Conservation (phyloP, 2,113 vertebrate species). For the Tyrannus savana region DNA sequence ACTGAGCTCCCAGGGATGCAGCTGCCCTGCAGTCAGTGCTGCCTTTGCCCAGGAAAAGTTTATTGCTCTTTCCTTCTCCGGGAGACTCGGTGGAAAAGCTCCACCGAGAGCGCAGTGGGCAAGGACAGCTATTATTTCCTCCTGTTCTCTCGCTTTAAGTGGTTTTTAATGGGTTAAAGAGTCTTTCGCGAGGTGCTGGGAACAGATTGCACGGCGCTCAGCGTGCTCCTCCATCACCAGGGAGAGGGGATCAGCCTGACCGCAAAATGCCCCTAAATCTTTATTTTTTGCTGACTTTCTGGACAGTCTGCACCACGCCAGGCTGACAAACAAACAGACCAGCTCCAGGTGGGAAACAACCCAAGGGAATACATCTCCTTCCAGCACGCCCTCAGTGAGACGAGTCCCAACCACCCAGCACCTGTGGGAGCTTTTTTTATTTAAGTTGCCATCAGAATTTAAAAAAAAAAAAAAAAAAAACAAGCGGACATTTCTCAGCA, state of each 20-base stretch:
- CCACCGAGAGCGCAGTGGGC: background rate
- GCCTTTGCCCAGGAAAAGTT: background rate
- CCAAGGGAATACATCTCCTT: background rate
- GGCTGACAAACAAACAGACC: background rate
- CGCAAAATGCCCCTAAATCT: background rate
- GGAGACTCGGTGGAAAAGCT: background rate
- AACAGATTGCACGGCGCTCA: fast-evolving
- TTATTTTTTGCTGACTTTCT: too few species aligned
- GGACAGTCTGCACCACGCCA: fast-evolving
- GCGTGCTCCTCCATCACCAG: fast-evolving
- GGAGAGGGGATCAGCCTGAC: background rate
- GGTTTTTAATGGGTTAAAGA: background rate
- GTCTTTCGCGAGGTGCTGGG: background rate
- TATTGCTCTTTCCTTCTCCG: background rate
- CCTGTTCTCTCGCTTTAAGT: background rate
- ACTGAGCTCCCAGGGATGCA: background rate
- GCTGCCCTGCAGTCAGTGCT: background rate
- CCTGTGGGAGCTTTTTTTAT: background rate
- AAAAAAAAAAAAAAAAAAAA: background rate
- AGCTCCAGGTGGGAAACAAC: background rate
- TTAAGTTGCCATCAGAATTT: background rate
- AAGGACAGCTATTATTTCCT: background rate
- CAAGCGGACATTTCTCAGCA: background rate
- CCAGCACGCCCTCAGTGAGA: background rate
- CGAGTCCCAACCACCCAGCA: fast-evolving